Percentiles rank a stretch among this genome's conserved stretches.
Evolutionary conservation across 1,140 invertebrate species (phyloP).

Genomic region (Ips typographus): DNA sequence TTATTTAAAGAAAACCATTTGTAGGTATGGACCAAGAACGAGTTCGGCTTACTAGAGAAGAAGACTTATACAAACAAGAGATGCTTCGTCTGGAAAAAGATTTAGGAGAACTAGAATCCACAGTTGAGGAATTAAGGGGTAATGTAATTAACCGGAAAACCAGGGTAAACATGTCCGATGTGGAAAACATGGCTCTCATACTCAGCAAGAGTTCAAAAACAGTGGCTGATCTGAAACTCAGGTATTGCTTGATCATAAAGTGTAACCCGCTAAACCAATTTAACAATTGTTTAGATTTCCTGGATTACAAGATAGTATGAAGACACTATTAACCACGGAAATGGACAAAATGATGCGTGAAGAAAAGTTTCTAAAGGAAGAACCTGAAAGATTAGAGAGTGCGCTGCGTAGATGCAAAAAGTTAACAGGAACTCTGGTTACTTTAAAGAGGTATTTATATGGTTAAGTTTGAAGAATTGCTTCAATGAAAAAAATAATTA

Average conservation of each 20-base stretch:
- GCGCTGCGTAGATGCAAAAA: conserved; percentile 93
- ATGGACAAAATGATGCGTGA: conserved; percentile 93
- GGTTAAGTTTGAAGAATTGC: not conserved
- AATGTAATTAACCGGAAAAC: conserved; percentile 95
- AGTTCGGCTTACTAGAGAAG: conserved; percentile 68
- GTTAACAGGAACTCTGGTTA: conserved; percentile 92
- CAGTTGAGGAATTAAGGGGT: conserved; percentile 90
- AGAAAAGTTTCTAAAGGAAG: conserved; percentile 95
- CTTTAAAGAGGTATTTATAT: conserved; percentile 82
- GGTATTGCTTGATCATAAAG: conserved; percentile 36
- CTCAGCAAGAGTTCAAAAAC: conserved; percentile 75
- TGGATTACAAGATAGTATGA: conserved; percentile 84
- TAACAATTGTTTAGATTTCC: conserved; percentile 66
- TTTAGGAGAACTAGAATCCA: conserved; percentile 88
- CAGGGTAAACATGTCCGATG: conserved; percentile 93
- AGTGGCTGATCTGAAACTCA: conserved; percentile 90
- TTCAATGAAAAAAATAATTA: not conserved
- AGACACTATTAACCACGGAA: conserved; percentile 82
- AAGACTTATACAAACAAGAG: conserved; percentile 89
- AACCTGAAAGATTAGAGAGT: conserved; percentile 88
- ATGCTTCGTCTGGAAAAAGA: conserved; percentile 89
- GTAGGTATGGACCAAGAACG: conserved; percentile 63
- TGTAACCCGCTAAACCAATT: not conserved
- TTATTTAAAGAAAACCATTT: conserved; percentile 5
- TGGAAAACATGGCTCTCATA: conserved; percentile 93